Conservation (phyloP, 2,888 invertebrate species). For the Troides aeacus region DNA sequence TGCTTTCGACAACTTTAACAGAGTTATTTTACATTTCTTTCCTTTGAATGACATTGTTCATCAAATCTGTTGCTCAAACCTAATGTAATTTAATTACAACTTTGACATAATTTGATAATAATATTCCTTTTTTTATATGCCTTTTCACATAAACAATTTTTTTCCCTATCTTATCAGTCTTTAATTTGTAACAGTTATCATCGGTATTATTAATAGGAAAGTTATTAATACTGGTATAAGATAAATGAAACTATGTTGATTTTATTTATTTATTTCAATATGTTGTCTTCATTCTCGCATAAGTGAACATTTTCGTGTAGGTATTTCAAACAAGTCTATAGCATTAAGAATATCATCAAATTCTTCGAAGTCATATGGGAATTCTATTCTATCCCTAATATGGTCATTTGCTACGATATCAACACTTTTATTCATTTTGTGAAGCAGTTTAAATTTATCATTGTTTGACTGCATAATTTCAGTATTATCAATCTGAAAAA, state of each 20-base stretch:
- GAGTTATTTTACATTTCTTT: too few species aligned
- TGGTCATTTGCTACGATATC: slow-evolving; percentile 3
- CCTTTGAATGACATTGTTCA: too few species aligned
- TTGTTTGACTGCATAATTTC: background rate
- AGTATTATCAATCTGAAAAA: slow-evolving; percentile 20
- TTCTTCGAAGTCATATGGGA: slow-evolving; percentile 6
- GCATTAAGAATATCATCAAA: slow-evolving; percentile 15
- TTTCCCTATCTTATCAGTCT: too few species aligned
- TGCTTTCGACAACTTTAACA: too few species aligned
- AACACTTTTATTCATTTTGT: slow-evolving; percentile 10
- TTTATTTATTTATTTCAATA: background rate
- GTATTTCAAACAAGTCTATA: slow-evolving; percentile 21
- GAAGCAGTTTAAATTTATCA: slow-evolving; percentile 19
- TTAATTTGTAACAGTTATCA: too few species aligned
- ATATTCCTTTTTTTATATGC: too few species aligned
- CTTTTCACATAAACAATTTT: too few species aligned
- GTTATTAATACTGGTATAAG: background rate
- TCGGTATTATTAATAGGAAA: background rate
- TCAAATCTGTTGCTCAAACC: too few species aligned
- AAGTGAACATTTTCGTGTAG: slow-evolving; percentile 8
- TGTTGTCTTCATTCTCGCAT: slow-evolving; percentile 2
- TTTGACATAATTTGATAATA: too few species aligned
- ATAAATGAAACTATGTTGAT: background rate
- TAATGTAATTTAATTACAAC: too few species aligned
- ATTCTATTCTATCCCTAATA: slow-evolving; percentile 5